Base-by-base conservation (phyloP, 2,888 invertebrate genomes). In the Pinctada fucata region DNA sequence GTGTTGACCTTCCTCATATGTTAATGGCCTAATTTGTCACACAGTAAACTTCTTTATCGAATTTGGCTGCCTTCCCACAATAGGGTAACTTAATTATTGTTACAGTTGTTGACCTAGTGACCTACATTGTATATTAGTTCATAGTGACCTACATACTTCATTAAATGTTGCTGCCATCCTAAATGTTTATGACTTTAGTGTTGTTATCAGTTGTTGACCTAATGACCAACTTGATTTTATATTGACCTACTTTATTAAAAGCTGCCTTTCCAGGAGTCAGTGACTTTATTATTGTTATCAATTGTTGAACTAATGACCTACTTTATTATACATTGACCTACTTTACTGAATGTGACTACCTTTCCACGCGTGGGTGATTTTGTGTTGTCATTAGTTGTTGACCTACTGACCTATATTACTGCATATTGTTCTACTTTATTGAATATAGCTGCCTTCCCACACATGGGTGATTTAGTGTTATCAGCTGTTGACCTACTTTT, bases 61-160 rank as follows among this genome's bases (percentile, higher is more conserved):
- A 99, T 47, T 99, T 99, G 85, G 99, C 99, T 51, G 98, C 97
- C 92, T 99, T 98, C 75, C 99, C 99, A 72, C 99, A 98, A 2
- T 99, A 99, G 79, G 99, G 97, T 93, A 98, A 97, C 93, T 99
- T 99, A 58, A 99, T 98, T n/a, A n/a, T n/a, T n/a, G n/a, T n/a
- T n/a, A n/a, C n/a, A n/a, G n/a, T n/a, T n/a, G n/a, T n/a, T n/a
- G n/a, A n/a, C n/a, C n/a, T n/a, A n/a, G n/a, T n/a, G n/a, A n/a
- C n/a, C n/a, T n/a, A n/a, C n/a, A n/a, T n/a, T n/a, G n/a, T n/a
- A n/a, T n/a, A n/a, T n/a, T n/a, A n/a, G n/a, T n/a, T n/a, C n/a
- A n/a, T n/a, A n/a, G n/a, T n/a, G 52, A 52, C 13, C 6, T 8
- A 51, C 31, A n/a, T 76, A 93, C 99, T 95, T 99, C 99, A 85